A percentile compares a stretch with the other conserved stretches of the same genome.
Conservation (phyloP, 2,888 invertebrate species). For the Tridacna gigas region DNA sequence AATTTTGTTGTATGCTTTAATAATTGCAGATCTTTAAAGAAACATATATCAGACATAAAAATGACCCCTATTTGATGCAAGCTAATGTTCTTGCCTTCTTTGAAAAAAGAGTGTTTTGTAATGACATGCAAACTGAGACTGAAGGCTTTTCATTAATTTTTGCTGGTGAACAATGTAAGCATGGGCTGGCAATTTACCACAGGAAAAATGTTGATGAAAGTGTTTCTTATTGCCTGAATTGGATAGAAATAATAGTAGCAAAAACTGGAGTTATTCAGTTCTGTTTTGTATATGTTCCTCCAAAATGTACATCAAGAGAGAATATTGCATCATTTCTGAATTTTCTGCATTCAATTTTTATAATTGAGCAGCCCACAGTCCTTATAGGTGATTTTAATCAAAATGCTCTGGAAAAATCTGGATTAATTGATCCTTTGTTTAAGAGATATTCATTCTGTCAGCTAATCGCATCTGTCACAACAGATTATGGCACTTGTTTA, state of each 20-base stretch:
- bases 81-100: conserved; percentile 5
- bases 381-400: conserved; percentile 32
- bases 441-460: neutral
- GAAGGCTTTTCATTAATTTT: conserved; percentile 1
- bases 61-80: neutral
- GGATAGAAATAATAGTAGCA: neutral
- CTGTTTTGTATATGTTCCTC: neutral
- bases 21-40: neutral
- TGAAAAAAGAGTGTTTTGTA: conserved; percentile 2
- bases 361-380: neutral
- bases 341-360: neutral
- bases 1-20: too few relatives aligned
- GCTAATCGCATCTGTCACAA: conserved; percentile 23
- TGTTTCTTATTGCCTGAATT: neutral
- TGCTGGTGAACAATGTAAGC: neutral
- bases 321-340: too few relatives aligned
- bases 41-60: conserved; percentile 1
- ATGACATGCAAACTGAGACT: conserved; percentile 1
- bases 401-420: neutral
- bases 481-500: conserved; percentile 48
- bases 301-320: neutral
- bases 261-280: neutral
- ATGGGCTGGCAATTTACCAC: neutral
- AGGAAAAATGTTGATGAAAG: conserved; percentile 2
- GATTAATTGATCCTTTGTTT: neutral